phyloP scores from a whole-genome alignment of 2,888 invertebrate genomes.

The Leptinotarsa juncta region DNA sequence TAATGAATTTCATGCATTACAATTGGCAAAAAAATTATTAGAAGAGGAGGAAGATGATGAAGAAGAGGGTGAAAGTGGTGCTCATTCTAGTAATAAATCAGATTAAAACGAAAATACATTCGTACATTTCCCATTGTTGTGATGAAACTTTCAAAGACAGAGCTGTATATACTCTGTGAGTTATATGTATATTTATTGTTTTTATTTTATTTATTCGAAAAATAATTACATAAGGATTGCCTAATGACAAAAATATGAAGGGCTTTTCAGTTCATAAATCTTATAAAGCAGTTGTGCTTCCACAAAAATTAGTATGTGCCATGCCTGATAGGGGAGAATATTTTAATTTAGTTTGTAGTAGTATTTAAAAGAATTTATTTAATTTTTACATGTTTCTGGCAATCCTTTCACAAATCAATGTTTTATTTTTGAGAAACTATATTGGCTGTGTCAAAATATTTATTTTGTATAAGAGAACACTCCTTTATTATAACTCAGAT shows the following conservation, averaged over 20 bases:
- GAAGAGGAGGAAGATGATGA: constrained; percentile 88
- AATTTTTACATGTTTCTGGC: constrained; percentile 10
- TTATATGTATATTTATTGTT: constrained; percentile 38
- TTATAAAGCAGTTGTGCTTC: constrained; percentile 36
- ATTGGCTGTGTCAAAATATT: constrained; percentile 42
- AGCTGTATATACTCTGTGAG: constrained; percentile 38
- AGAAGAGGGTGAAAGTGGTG: constrained; percentile 47
- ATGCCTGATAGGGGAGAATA: constrained; percentile 27
- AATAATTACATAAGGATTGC: constrained; percentile 41
- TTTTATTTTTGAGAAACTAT: constrained; percentile 29
- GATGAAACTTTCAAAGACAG: constrained; percentile 42
- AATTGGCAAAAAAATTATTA: constrained; percentile 89
- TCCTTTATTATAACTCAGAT: not conserved
- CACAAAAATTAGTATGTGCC: constrained; percentile 39
- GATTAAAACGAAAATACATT: constrained; percentile 35
- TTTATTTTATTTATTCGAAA: constrained; percentile 41
- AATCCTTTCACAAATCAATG: constrained; percentile 17
- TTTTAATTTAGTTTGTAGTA: constrained; percentile 10
- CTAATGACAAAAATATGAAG: constrained; percentile 25
- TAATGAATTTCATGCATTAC: constrained; percentile 96
- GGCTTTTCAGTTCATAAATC: constrained; percentile 26
- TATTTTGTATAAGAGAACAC: constrained; percentile 29
- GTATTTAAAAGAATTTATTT: not conserved
- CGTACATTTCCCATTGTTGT: constrained; percentile 45
- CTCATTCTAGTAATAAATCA: constrained; percentile 33